phyloP scores from a whole-genome alignment of 2,888 invertebrate genomes.

The Mythimna ferrago region DNA sequence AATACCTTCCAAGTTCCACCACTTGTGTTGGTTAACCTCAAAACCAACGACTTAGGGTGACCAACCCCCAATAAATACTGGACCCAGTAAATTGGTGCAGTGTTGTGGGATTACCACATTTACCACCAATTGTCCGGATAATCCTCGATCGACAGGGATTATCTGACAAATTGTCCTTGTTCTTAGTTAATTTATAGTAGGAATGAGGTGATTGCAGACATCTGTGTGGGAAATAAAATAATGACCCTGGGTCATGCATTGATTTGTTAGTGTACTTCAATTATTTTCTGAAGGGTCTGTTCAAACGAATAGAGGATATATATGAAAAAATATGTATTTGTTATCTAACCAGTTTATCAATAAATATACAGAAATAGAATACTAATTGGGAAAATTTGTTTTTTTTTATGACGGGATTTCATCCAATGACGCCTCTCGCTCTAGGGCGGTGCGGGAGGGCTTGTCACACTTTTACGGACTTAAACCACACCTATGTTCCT shows the following conservation, averaged over 20 bases:
- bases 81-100: slow-evolving; percentile 64
- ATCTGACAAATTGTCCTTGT: slow-evolving; percentile 72
- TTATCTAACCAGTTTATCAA: no score
- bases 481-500: no score
- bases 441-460: no score
- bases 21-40: slow-evolving; percentile 46
- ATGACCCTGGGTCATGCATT: background rate
- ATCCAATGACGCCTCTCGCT: no score
- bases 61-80: slow-evolving; percentile 75
- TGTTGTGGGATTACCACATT: slow-evolving; percentile 78
- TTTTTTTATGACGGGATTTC: no score
- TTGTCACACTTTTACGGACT: no score
- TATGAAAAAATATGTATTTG: no score
- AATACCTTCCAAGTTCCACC: slow-evolving; percentile 19
- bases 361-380: no score
- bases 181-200: slow-evolving; percentile 73
- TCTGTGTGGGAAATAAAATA: slow-evolving; percentile 40
- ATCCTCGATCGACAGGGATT: slow-evolving; percentile 82
- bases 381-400: no score
- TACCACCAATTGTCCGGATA: slow-evolving; percentile 77
- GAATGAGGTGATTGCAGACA: slow-evolving; percentile 45
- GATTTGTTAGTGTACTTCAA: background rate
- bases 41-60: slow-evolving; percentile 69
- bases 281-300: no score
- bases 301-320: no score